Evolutionary conservation across 1,140 invertebrate species (phyloP).

Genomic region (Pogonognathellus flavescens): DNA sequence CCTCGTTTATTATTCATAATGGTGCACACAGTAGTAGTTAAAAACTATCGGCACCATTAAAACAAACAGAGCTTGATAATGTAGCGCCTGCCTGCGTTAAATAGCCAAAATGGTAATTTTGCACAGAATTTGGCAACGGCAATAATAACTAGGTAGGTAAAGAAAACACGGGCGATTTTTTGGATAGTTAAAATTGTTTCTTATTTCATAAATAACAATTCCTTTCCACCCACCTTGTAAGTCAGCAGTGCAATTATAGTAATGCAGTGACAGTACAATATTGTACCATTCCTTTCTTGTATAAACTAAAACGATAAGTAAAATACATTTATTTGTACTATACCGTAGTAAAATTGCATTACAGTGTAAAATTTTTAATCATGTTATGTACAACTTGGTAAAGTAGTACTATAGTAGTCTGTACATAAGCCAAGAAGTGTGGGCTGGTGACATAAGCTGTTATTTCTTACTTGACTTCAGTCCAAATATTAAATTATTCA

Average conservation of each 20-base stretch:
- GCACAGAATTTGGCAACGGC: background rate
- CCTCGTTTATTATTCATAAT: constrained; percentile 12
- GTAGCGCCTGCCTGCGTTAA: background rate
- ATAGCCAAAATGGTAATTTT: background rate
- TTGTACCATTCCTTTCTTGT: background rate
- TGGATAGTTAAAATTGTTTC: background rate
- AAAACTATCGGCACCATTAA: constrained; percentile 10
- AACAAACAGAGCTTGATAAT: constrained; percentile 41
- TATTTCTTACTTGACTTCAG: constrained; percentile 10
- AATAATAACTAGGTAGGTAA: background rate
- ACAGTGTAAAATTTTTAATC: background rate
- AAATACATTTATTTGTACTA: background rate
- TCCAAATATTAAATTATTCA: constrained; percentile 11
- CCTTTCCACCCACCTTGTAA: background rate
- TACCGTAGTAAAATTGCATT: background rate
- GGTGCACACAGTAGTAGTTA: background rate
- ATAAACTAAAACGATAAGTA: background rate
- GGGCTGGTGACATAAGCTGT: background rate
- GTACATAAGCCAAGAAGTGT: background rate
- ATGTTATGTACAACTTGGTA: background rate
- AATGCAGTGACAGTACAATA: too few relatives aligned
- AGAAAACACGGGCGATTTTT: too few relatives aligned
- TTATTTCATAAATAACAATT: background rate
- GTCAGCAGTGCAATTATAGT: background rate
- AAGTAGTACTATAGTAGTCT: background rate